These are phyloP conservation scores for Perca fluviatilis DNA, from an alignment of 2,113 vertebrate genomes.

Conservation along the genomic window DNA sequence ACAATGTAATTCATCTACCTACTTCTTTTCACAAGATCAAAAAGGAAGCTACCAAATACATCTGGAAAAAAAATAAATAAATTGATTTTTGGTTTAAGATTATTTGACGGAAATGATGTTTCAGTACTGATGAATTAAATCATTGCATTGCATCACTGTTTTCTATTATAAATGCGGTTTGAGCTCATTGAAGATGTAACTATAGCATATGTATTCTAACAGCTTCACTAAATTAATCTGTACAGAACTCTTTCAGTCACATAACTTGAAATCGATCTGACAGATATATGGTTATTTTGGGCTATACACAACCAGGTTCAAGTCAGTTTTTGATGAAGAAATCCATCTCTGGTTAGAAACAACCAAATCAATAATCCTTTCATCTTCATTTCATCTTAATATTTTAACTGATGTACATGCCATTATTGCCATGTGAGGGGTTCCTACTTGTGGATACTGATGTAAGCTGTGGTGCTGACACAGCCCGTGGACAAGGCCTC, in stretches of 20 bases:
- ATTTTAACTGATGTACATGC: not conserved
- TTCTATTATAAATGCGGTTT: not conserved
- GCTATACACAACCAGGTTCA: not conserved
- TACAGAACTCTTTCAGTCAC: not conserved
- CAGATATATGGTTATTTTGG: not conserved
- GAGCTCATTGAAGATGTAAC: not conserved
- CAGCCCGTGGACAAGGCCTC: conserved; percentile 97
- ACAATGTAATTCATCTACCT: rapidly evolving
- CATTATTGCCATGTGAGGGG: not conserved
- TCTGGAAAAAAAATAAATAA: not conserved
- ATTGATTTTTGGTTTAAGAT: not conserved
- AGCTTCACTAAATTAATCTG: not conserved
- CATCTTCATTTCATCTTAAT: too few relatives aligned
- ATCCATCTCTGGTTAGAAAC: not conserved
- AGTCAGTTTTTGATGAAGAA: not conserved
- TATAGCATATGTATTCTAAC: not conserved
- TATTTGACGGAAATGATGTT: too few relatives aligned
- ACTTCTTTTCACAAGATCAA: not conserved
- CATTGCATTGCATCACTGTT: not conserved
- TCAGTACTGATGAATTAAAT: not conserved
- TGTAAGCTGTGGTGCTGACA: conserved; percentile 95
- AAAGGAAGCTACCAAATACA: not conserved
- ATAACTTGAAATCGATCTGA: not conserved
- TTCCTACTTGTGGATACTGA: conserved; percentile 98
- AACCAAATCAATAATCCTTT: not conserved